Evolutionary conservation across 2,888 invertebrate genomes (phyloP).

Genomic region (Abscondita cerata): DNA sequence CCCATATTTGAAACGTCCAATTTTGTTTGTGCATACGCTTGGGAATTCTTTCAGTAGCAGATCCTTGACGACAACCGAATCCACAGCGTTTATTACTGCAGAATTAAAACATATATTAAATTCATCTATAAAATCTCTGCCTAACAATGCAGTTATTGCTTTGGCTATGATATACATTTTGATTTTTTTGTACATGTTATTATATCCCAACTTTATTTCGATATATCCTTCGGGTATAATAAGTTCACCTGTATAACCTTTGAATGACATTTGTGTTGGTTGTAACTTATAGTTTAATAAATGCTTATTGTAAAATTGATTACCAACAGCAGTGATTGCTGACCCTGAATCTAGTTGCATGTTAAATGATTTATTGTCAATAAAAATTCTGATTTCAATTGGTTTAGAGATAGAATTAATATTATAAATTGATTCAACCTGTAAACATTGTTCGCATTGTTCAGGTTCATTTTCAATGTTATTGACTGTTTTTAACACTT

Average conservation of each 20-base stretch:
- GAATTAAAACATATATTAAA: neutral
- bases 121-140: constrained; percentile 1
- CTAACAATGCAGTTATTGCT: neutral
- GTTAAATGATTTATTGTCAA: too few species aligned
- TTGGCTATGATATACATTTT: neutral
- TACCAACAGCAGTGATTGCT: neutral
- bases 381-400: neutral
- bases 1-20: neutral
- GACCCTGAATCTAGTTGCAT: too few species aligned
- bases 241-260: neutral
- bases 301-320: too few species aligned
- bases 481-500: neutral
- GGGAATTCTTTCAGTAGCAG: neutral
- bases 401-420: too few species aligned
- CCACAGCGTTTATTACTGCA: neutral
- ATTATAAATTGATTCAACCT: too few species aligned
- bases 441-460: too few species aligned
- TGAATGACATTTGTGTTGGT: neutral
- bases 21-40: neutral
- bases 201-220: neutral
- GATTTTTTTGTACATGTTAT: neutral
- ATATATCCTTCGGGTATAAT: constrained; percentile 2
- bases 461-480: neutral
- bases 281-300: too few species aligned
- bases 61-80: neutral